Evolutionary conservation across 2,888 invertebrate genomes (phyloP), one percentile per base, ranked within the genome.

Genomic region (Penaeus monodon): DNA sequence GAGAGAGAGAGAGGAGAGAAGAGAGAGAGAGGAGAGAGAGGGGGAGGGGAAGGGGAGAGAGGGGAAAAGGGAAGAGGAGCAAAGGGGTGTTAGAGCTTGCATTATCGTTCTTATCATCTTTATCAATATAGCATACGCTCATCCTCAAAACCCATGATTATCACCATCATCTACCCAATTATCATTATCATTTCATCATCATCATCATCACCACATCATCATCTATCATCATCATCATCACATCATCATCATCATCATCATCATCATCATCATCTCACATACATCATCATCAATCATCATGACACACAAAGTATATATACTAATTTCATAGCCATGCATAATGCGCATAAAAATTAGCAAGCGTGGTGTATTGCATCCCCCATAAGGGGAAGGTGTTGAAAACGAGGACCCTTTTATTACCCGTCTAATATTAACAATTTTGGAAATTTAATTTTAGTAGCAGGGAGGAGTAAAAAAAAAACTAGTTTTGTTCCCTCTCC

Each of bases 111-210:
- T 33, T 3, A 33, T 33, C 33, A 74, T 74, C 6, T 2, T 74
- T 27, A 74, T 74, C 74, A 74, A 64, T 65, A 65, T 80, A 80
- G 17, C 80, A 80, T 65, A 80, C 64, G 38, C 29, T 80, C 80
- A 65, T 80, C 74, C 2, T 74, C 74, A 74, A 4, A 22, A 74
- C 27, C n/a, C 74, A 74, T 74, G 3, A 74, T 74, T 6, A 74
- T 74, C 74, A 74, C 6, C 74, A 74, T 74, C 74, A 74, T 78
- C 78, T 78, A n/a, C 78, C n/a, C n/a, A n/a, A 44, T 78, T 44
- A 78, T 78, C 78, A 78, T 78, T 44, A 78, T 79, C 79, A 49
- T 63, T 63, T 79, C 79, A 57, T 79, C 79, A 79, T 57, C 79
- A 79, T 79, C 79, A 2, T 57, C 79, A 79, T 79, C 79, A 79